phyloP scores from a whole-genome alignment of 2,797 vertebrate species.

The Platyrinchus mystaceus region DNA sequence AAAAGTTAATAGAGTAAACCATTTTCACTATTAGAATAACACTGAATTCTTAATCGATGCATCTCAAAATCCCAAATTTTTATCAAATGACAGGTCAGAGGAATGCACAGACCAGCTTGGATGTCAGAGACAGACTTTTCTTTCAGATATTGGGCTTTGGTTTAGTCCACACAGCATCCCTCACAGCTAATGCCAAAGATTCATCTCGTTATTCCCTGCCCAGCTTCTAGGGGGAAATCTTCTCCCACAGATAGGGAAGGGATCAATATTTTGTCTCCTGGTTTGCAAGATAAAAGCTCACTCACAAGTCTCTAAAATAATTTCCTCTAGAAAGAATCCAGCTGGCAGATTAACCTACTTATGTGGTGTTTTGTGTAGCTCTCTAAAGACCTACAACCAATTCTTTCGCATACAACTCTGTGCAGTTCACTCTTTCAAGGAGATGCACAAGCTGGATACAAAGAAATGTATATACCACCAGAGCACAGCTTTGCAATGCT shows the following conservation, averaged over 20 bases:
- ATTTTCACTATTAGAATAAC: not conserved
- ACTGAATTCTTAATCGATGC: not conserved
- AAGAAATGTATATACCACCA: not conserved
- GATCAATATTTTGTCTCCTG: not conserved
- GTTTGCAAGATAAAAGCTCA: not conserved
- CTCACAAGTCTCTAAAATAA: not conserved
- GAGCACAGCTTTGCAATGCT: rapidly evolving
- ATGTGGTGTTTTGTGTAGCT: not conserved
- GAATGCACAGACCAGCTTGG: not conserved
- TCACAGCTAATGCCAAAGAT: not conserved
- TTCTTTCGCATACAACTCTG: not conserved
- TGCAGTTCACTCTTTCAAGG: not conserved
- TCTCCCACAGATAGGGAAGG: not conserved
- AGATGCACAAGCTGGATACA: not conserved
- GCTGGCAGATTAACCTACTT: not conserved
- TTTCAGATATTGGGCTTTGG: not conserved
- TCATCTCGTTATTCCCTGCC: not conserved
- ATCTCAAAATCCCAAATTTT: not conserved
- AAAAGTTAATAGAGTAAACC: not conserved
- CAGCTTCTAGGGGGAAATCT: not conserved
- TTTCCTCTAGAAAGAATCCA: not conserved
- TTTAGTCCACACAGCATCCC: not conserved
- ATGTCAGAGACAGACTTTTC: not conserved
- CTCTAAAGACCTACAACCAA: not conserved
- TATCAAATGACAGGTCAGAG: not conserved